Base-by-base conservation (phyloP, 2,113 vertebrate genomes). In the Alethe castanea region DNA sequence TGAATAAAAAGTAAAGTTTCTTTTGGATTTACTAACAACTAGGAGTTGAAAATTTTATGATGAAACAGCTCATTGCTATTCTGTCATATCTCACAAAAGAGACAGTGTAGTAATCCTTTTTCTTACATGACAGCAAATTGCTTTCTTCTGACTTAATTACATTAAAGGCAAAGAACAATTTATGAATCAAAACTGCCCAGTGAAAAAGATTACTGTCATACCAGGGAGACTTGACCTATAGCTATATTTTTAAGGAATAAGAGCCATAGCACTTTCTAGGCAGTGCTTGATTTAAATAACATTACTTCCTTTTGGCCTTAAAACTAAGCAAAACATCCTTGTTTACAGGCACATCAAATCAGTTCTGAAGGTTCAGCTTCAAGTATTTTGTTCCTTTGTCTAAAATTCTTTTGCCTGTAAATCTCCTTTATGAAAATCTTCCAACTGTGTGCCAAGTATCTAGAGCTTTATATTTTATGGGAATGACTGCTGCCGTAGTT, bases 321-420 rank as follows among this genome's bases (percentile, higher is more conserved):
- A 12, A 72, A 71, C 29, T 44, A n/a, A 60, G 8, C 3, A 84
- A 73, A 74, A 33, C 9, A 2, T 45, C 33, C 6, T 74, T 85
- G n/a, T 14, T 74, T 66, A 79, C 2, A 70, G 15, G 7, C 13
- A 38, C 12, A 59, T 35, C 8, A 54, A 50, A 81, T 38, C 16
- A 38, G 8, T 11, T 92, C 14, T 62, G 19, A 62, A 50, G 1
- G 26, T 10, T 74, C 19, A 9, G 4, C 70, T 89, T 72, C 9
- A 8, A 50, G 23, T 56, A 14, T 20, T 81, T 61, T 71, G 5
- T 38, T 71, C 14, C 9, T 33, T 48, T 64, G 20, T 29, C 23
- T 38, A 29, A 81, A 38, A 26, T 16, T 56, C 3, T 59, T 78
- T 47, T 44, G 2, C 33, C 3, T 1, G 12, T 42, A 1, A 1